These are phyloP conservation scores for Margarornis squamiger DNA, from an alignment of 2,797 vertebrate species.

Conservation along the genomic window DNA sequence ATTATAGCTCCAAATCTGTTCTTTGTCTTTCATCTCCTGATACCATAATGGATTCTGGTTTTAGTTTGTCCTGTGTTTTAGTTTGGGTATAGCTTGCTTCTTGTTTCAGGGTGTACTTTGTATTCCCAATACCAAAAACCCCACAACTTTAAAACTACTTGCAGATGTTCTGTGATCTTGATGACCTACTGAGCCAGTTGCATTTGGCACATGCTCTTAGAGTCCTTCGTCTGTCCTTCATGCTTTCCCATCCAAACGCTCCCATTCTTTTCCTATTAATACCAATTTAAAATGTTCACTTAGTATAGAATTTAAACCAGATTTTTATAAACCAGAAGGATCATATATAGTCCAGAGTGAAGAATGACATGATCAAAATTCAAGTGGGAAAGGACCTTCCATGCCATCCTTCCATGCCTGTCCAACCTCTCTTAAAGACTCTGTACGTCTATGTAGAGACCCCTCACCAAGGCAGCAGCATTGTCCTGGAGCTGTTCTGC, in stretches of 20 bases:
- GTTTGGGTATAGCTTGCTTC: neutral
- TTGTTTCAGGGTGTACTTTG: neutral
- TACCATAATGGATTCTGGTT: neutral
- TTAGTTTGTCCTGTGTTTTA: neutral
- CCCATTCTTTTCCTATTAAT: neutral
- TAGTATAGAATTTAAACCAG: neutral
- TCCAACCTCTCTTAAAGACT: neutral
- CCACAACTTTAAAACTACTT: neutral
- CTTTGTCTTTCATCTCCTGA: neutral
- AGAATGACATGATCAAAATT: neutral
- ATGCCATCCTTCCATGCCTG: neutral
- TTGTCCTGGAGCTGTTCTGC: neutral
- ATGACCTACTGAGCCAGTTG: neutral
- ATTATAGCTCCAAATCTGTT: neutral
- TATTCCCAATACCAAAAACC: neutral
- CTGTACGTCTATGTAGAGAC: rapidly evolving
- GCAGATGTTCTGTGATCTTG: neutral
- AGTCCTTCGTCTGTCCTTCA: neutral
- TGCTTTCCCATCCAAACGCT: neutral
- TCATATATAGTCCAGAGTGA: neutral
- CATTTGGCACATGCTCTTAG: neutral
- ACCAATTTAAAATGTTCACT: neutral
- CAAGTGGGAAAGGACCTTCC: neutral
- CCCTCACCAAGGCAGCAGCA: neutral
- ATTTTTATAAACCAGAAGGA: neutral